Base-by-base conservation (phyloP, 1,140 invertebrate genomes). In the Drosophila orosa region DNA sequence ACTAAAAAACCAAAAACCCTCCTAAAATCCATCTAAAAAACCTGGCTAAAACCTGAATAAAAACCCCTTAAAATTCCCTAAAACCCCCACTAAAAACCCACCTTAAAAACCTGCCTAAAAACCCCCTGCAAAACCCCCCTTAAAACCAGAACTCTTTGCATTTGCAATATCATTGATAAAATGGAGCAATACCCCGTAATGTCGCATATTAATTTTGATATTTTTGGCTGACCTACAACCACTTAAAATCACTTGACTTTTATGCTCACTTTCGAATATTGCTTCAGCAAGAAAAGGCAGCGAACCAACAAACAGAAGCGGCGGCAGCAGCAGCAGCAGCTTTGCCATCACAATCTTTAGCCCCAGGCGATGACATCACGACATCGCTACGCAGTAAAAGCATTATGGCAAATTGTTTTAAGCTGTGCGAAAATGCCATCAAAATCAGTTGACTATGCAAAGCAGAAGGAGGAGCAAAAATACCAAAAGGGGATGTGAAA, bases 401-500 rank as follows among this genome's bases (percentile, higher is more conserved):
- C 83, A 78, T 86, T 86, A 86, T 86, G 84, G 83, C 83, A 86
- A 86, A 87, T 86, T 86, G 83, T 86, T 86, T 86, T 89, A 86
- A 86, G 83, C 83, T 86, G 71, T 86, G 83, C 83, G 84, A 86
- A 86, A 86, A 86, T 86, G 83, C 83, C 79, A 86, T 87, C 75
- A 86, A 86, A 86, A 87, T 86, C 83, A 86, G 83, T 86, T 86
- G 84, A 83, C 83, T 86, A 86, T 86, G 83, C 79, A 86, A 86
- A 86, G 76, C 84, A 86, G 83, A 15, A 37, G 39, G 7, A 19
- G 58, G 33, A 29, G 35, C n/a, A 25, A 24, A 22, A 47, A 15
- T 15, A 15, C 8, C 1, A 25, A 29, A 29, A 10, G 10, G 42
- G 13, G 22, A 6, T 9, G 27, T 27, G 29, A 9, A 59, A 59